These are phyloP conservation scores for Exephanes ischioxanthus DNA, from an alignment of 2,888 invertebrate species.

Conservation along the genomic window DNA sequence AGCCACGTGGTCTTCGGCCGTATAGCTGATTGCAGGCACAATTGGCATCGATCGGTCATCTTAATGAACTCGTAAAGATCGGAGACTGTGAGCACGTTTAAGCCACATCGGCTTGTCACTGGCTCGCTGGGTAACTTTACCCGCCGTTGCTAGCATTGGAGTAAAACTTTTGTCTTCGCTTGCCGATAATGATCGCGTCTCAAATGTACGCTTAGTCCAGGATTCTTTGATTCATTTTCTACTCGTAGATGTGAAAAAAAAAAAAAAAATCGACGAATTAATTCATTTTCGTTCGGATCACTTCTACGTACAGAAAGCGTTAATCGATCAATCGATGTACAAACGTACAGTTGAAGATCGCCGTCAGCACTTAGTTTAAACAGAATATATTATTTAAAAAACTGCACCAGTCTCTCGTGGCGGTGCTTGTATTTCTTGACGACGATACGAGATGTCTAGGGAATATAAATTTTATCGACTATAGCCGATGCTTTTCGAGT, in stretches of 20 bases:
- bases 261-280: neutral
- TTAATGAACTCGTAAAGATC: slow-evolving; percentile 43
- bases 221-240: neutral
- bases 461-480: slow-evolving; percentile 25
- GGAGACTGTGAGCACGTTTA: slow-evolving; percentile 3
- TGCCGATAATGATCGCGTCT: neutral
- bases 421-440: slow-evolving; percentile 11
- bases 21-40: slow-evolving; percentile 78
- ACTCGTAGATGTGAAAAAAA: neutral
- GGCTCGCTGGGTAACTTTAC: neutral
- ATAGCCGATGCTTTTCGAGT: slow-evolving; percentile 3
- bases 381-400: neutral
- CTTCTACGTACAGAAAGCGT: neutral
- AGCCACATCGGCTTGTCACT: neutral
- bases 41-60: slow-evolving; percentile 71
- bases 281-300: too few species aligned
- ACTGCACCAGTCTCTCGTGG: neutral
- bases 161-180: slow-evolving; percentile 11
- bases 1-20: slow-evolving; percentile 42
- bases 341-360: neutral
- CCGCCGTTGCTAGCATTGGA: neutral
- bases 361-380: neutral
- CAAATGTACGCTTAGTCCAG: neutral
- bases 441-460: slow-evolving; percentile 2
- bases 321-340: neutral